A percentile compares a stretch with the other conserved stretches of the same genome.
These are phyloP conservation scores for Lysandra coridon DNA, from an alignment of 2,888 invertebrate genomes.

Conservation along the genomic window DNA sequence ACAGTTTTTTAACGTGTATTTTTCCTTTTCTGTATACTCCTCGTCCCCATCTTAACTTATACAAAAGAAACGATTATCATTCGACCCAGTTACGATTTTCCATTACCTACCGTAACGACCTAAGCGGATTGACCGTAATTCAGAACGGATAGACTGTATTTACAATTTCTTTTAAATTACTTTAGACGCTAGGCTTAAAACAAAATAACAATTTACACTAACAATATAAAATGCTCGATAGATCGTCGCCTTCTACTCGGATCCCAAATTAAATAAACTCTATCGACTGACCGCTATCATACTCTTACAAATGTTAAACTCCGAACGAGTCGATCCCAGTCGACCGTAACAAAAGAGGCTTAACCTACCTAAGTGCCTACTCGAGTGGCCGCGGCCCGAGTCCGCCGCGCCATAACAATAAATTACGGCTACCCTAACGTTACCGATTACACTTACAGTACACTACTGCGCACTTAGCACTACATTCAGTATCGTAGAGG, in stretches of 20 bases:
- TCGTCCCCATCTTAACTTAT: constrained; percentile 62
- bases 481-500: constrained; percentile 62
- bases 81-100: constrained; percentile 72
- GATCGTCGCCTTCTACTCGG: constrained; percentile 73
- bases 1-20: constrained; percentile 79
- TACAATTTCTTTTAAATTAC: constrained; percentile 73
- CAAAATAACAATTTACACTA: constrained; percentile 81
- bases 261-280: constrained; percentile 73
- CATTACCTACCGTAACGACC: constrained; percentile 73
- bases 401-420: constrained; percentile 56
- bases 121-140: constrained; percentile 71
- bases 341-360: constrained; percentile 78
- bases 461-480: constrained; percentile 47
- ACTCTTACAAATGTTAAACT: constrained; percentile 74
- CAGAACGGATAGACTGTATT: constrained; percentile 73
- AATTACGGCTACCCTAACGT: constrained; percentile 51
- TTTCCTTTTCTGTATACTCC: constrained; percentile 62
- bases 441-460: constrained; percentile 51
- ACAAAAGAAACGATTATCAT: constrained; percentile 62
- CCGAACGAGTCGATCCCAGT: constrained; percentile 75
- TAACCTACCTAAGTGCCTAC: constrained; percentile 73
- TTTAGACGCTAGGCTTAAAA: constrained; percentile 77
- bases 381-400: constrained; percentile 59
- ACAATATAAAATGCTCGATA: constrained; percentile 79
- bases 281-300: constrained; percentile 68